A percentile compares a stretch with the other conserved stretches of the same genome.
These are phyloP conservation scores for Galerucella pusilla DNA, from an alignment of 2,888 invertebrate species.

Conservation along the genomic window DNA sequence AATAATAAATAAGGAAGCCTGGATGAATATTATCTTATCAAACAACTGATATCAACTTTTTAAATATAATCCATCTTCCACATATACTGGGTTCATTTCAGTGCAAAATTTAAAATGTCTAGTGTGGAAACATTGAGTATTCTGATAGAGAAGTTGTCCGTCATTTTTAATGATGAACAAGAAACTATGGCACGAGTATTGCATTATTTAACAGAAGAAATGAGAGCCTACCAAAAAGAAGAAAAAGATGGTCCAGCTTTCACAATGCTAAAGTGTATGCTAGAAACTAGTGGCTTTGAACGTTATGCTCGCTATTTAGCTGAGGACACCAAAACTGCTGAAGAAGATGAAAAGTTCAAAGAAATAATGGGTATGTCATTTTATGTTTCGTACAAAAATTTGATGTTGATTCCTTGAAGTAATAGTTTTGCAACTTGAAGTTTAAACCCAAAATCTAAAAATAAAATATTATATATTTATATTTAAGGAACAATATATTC, in stretches of 20 bases:
- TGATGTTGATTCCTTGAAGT: not conserved
- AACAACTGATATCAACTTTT: not conserved
- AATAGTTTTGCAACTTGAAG: too few relatives aligned
- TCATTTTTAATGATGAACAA: not conserved
- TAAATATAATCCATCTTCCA: not conserved
- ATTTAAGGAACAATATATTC: not conserved
- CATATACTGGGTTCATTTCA: not conserved
- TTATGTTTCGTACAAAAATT: not conserved
- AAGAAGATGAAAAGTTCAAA: not conserved
- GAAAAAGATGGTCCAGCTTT: not conserved
- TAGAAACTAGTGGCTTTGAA: not conserved
- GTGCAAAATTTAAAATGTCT: not conserved
- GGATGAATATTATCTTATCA: not conserved
- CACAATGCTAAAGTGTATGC: not conserved
- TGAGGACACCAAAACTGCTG: not conserved
- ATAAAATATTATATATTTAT: not conserved
- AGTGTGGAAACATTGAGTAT: not conserved
- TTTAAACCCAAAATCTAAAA: not conserved
- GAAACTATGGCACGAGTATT: not conserved
- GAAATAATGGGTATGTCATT: not conserved
- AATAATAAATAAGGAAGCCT: too few relatives aligned
- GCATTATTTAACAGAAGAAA: slow-evolving; percentile 5
- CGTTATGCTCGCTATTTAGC: not conserved
- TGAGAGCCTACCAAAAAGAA: not conserved
- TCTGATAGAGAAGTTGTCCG: not conserved